A percentile compares a stretch with the other conserved stretches of the same genome.
phyloP scores from a whole-genome alignment of 2,888 invertebrate species.

The Eubasilissa splendida region DNA sequence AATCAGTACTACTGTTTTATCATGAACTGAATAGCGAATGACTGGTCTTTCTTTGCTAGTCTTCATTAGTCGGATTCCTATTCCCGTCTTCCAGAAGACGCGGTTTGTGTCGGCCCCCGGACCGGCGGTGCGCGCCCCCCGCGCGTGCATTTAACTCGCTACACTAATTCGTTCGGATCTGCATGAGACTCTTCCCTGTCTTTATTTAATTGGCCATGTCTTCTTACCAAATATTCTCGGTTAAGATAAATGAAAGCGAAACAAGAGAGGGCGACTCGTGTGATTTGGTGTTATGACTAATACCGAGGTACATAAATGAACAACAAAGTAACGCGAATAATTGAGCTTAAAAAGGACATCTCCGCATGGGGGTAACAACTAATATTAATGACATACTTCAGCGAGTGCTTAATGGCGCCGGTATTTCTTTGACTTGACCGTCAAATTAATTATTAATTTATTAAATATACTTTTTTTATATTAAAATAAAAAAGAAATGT shows the following conservation, averaged over 20 bases:
- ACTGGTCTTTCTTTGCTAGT: too few species aligned
- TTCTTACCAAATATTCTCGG: slow-evolving; percentile 57
- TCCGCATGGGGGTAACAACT: not conserved
- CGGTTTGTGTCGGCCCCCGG: too few species aligned
- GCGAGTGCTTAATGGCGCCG: not conserved
- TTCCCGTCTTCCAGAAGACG: too few species aligned
- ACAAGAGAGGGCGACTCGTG: slow-evolving; percentile 28
- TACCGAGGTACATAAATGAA: not conserved
- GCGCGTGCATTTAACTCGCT: slow-evolving; percentile 52
- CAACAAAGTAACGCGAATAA: slow-evolving; percentile 24
- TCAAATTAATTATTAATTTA: too few species aligned
- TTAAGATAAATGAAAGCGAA: slow-evolving; percentile 51
- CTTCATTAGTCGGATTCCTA: too few species aligned
- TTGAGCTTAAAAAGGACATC: slow-evolving; percentile 19
- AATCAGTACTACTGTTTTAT: too few species aligned
- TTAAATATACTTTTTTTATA: not conserved
- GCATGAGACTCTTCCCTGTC: slow-evolving; percentile 52
- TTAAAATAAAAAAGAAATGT: not conserved
- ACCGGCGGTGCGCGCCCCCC: slow-evolving; percentile 30
- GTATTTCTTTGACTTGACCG: not conserved
- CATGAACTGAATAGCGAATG: too few species aligned
- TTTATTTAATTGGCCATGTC: slow-evolving; percentile 57
- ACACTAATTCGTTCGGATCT: slow-evolving; percentile 57
- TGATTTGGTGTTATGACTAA: slow-evolving; percentile 9
- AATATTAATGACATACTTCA: not conserved